phyloP scores from a whole-genome alignment of 1,140 invertebrate species.

The Panonychus citri region DNA sequence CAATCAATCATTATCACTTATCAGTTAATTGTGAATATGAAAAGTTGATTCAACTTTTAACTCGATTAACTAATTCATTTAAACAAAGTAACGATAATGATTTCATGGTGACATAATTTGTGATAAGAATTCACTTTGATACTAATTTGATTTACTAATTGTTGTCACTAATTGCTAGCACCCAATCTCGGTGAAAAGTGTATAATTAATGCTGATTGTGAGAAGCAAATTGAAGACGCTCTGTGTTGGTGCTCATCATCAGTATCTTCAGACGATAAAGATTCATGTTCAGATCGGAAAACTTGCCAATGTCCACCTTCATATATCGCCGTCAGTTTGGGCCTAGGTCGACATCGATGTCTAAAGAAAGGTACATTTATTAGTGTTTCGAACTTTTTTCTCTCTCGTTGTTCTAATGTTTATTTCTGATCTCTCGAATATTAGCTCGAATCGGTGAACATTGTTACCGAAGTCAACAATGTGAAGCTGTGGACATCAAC shows the following conservation, averaged over 20 bases:
- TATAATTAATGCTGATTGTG: neutral
- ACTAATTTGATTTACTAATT: no score
- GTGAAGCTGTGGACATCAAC: neutral
- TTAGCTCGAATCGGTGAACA: neutral
- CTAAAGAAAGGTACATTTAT: neutral
- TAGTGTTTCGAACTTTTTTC: neutral
- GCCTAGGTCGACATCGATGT: neutral
- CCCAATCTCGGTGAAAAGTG: neutral
- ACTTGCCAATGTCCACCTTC: neutral
- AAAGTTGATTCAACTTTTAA: no score
- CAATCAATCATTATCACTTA: no score
- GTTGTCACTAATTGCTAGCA: neutral
- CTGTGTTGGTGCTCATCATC: neutral
- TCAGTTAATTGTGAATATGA: no score
- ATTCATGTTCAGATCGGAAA: neutral
- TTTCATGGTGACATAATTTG: no score
- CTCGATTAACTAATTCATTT: no score
- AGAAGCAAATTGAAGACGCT: neutral
- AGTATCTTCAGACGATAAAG: neutral
- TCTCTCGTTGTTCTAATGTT: neutral
- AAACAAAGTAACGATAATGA: no score
- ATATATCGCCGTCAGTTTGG: neutral
- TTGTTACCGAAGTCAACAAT: neutral
- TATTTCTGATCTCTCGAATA: neutral
- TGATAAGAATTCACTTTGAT: no score